Evolutionary conservation across 2,888 invertebrate genomes (phyloP).

Genomic region (Leptinotarsa tumamoca): DNA sequence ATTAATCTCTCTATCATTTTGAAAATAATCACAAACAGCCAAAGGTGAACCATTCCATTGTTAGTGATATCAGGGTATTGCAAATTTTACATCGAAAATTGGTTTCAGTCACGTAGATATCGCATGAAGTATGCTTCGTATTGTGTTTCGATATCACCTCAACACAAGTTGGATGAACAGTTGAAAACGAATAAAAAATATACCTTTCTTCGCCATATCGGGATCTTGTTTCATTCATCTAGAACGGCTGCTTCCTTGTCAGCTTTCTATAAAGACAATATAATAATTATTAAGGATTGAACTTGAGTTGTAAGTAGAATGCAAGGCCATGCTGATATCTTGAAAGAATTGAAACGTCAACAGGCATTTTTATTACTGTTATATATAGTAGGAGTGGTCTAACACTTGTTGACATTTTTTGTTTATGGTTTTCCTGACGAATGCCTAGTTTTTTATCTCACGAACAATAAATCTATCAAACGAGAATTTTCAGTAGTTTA

Average conservation of each 20-base stretch:
- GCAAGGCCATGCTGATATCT: slow-evolving; percentile 28
- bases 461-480: background rate
- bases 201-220: slow-evolving; percentile 7
- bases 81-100: no score
- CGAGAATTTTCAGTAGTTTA: background rate
- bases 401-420: slow-evolving; percentile 30
- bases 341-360: background rate
- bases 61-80: background rate
- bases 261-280: slow-evolving; percentile 10
- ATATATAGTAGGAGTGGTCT: slow-evolving; percentile 21
- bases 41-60: background rate
- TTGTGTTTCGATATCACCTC: background rate
- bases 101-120: background rate
- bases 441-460: background rate
- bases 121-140: background rate
- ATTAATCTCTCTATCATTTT: no score
- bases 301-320: slow-evolving; percentile 10
- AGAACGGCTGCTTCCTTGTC: background rate
- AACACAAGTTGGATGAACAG: background rate
- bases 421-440: background rate
- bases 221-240: slow-evolving; percentile 1
- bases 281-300: background rate
- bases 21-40: background rate
- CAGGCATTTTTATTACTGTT: slow-evolving; percentile 21
- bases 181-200: background rate